A percentile compares a stretch with the other conserved stretches of the same genome.
Conservation (phyloP, 2,113 vertebrate genomes). For the Ramphastos sulfuratus region DNA sequence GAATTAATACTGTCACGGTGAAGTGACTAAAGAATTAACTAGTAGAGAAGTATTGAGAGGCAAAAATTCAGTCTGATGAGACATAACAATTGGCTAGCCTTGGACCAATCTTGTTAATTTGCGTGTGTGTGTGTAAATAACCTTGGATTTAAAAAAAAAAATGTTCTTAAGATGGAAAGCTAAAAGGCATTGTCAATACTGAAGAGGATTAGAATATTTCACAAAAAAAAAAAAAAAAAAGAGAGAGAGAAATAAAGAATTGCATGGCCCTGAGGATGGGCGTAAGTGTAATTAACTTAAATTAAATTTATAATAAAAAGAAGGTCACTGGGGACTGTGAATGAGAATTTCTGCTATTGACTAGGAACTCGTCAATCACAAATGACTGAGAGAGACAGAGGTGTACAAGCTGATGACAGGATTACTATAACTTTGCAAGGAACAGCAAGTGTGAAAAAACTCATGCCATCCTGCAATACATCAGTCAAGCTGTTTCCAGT, state of each 20-base stretch:
- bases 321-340: not conserved
- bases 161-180: not conserved
- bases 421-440: not conserved
- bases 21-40: not conserved
- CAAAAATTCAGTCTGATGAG: not conserved
- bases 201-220: slow-evolving; percentile 14
- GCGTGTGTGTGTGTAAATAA: not conserved
- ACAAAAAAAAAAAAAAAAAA: not conserved
- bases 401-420: not conserved
- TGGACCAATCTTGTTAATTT: slow-evolving; percentile 3
- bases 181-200: slow-evolving; percentile 19
- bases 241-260: not conserved
- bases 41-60: not conserved
- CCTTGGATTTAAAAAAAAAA: not conserved
- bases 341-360: not conserved
- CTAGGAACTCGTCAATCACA: not conserved
- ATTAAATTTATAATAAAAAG: slow-evolving; percentile 35
- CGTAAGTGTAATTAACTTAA: not conserved
- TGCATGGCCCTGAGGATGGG: not conserved
- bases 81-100: not conserved
- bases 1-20: not conserved
- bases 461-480: not conserved
- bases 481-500: not conserved
- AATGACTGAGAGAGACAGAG: not conserved
- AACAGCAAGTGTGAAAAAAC: not conserved